Percentiles rank a stretch among this genome's conserved stretches.
These are phyloP conservation scores for Stigmatopora nigra DNA, from an alignment of 2,113 vertebrate species.

Conservation along the genomic window DNA sequence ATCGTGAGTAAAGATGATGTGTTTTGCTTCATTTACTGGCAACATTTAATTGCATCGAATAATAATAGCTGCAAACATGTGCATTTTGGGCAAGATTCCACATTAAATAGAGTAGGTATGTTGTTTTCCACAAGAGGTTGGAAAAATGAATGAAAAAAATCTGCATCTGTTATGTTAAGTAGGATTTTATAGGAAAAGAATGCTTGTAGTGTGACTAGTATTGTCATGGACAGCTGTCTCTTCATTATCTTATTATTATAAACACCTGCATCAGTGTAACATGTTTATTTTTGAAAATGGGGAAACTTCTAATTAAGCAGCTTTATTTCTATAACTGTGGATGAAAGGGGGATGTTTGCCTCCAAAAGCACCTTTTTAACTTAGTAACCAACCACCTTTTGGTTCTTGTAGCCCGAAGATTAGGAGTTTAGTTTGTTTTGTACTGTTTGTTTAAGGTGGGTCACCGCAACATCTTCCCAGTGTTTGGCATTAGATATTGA, in stretches of 20 bases:
- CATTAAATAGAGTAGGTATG: not conserved
- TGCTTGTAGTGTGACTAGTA: not conserved
- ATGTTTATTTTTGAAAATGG: not conserved
- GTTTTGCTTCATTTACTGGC: not conserved
- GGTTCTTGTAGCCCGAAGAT: not conserved
- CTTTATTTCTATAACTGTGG: not conserved
- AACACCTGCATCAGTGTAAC: not conserved
- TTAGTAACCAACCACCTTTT: not conserved
- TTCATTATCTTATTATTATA: not conserved
- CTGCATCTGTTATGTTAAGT: not conserved
- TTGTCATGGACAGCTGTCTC: not conserved
- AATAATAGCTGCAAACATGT: not conserved
- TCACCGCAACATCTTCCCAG: not conserved
- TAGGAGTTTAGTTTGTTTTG: not conserved
- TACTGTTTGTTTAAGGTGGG: slow-evolving; percentile 13
- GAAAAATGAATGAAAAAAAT: not conserved
- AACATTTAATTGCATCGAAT: not conserved
- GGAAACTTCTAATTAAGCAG: not conserved
- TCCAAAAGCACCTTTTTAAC: too few species aligned
- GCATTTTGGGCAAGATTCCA: not conserved
- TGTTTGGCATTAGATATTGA: not conserved
- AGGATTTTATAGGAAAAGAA: not conserved
- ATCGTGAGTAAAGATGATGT: not conserved
- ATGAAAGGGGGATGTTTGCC: too few species aligned
- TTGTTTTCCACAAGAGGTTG: not conserved